Base-by-base conservation (phyloP, 2,888 invertebrate genomes). In the Stomorhina lunata region DNA sequence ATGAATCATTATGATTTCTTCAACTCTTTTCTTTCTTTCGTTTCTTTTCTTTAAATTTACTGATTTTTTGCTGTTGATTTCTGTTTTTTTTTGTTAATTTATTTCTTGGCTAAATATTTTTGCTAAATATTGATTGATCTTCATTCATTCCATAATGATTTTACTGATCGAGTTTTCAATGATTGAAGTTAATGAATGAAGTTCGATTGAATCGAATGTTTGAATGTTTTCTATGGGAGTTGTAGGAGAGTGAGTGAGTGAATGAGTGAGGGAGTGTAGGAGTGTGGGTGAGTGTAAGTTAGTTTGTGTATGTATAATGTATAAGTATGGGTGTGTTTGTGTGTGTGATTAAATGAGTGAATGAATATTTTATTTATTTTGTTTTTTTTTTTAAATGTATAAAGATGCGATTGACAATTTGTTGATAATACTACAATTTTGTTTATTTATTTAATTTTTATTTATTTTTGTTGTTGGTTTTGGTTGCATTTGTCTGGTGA, bases 381-480 rank as follows among this genome's bases (percentile, higher is more conserved):
- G 7, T 10, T 9, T n/a, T 25, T 40, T 55, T 55, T 57, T 32
- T 43, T n/a, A n/a, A n/a, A 77, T 71, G 55, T 55, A 55, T 77
- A 55, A 63, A 77, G 40, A 65, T 65, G 72, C 50, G 66, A 59
- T 79, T 72, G 80, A 73, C 59, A 73, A 68, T 80, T 80, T 68
- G 73, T 55, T 78, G 55, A 55, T 78, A 71, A 78, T 63, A 45
- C 34, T 71, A 69, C 59, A 71, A 78, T 63, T 78, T 77, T 75
- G 65, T 75, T 75, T 59, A 48, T 50, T 73, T 75, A 53, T 73
- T 73, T 61, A 43, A 17, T 27, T 66, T 65, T 71, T 29, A 25
- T 69, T 63, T 66, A 12, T 57, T 55, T 22, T 61, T 73, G 50
- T 40, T 65, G 25, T 75, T 75, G 55, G 57, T 50, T 55, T 69